These are phyloP conservation scores for Theristus sp. DNA, from an alignment of 2,888 invertebrate species.

Conservation along the genomic window DNA sequence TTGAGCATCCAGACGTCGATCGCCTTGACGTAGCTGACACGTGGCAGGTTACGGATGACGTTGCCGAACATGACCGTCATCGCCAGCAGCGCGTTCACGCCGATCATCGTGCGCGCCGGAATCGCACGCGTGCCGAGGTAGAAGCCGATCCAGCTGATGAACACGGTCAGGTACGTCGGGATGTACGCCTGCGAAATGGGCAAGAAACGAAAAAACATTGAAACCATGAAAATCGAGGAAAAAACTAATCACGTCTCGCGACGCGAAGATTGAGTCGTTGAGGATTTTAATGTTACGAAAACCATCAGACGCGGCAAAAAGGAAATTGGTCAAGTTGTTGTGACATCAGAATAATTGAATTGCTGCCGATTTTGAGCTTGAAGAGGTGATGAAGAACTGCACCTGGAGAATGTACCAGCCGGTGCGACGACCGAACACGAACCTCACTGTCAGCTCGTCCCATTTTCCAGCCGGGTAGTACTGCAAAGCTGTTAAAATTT, in stretches of 20 bases:
- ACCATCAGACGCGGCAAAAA: too few species aligned
- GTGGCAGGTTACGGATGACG: slow-evolving; percentile 20
- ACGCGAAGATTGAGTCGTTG: too few species aligned
- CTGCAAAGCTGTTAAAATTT: not conserved
- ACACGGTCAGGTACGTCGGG: slow-evolving; percentile 29
- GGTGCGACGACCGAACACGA: slow-evolving; percentile 25
- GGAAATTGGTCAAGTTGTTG: too few species aligned
- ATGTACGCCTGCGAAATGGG: slow-evolving; percentile 19
- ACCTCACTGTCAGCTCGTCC: slow-evolving; percentile 27
- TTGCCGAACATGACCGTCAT: slow-evolving; percentile 30
- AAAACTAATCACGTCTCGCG: too few species aligned
- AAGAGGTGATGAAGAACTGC: too few species aligned
- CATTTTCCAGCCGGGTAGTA: slow-evolving; percentile 28
- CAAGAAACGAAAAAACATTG: slow-evolving; percentile 27
- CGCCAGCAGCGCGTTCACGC: slow-evolving; percentile 27
- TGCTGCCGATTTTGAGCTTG: too few species aligned
- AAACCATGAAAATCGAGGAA: too few species aligned
- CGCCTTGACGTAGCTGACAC: slow-evolving; percentile 16
- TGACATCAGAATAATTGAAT: too few species aligned
- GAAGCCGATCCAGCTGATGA: slow-evolving; percentile 27
- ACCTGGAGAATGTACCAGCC: slow-evolving; percentile 29
- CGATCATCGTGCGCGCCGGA: slow-evolving; percentile 23
- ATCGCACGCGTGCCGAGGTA: slow-evolving; percentile 7
- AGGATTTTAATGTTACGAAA: too few species aligned
- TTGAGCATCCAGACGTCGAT: slow-evolving; percentile 26